phyloP scores from a whole-genome alignment of 2,797 vertebrate genomes.

The Salmo trutta region DNA sequence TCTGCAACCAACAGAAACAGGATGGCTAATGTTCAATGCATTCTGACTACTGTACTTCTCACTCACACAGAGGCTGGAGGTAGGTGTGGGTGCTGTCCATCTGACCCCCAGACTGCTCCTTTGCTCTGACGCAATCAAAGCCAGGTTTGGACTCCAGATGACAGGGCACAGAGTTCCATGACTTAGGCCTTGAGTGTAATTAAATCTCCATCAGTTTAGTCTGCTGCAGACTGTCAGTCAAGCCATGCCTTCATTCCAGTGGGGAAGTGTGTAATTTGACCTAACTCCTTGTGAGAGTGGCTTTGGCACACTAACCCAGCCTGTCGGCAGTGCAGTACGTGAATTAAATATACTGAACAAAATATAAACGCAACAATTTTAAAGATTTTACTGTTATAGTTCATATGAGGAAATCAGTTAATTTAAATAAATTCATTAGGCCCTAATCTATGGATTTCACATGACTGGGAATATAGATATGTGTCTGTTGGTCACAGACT shows the following conservation, averaged over 20 bases:
- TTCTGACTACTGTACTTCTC: background rate
- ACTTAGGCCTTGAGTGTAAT: background rate
- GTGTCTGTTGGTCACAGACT: too few relatives aligned
- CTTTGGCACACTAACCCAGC: slow-evolving; percentile 43
- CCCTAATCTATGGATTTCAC: too few relatives aligned
- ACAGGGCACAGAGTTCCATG: background rate
- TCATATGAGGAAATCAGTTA: too few relatives aligned
- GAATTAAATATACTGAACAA: too few relatives aligned
- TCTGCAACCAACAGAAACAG: background rate
- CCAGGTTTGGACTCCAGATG: background rate
- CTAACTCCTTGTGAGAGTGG: slow-evolving; percentile 24
- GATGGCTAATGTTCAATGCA: background rate
- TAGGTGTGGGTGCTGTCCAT: background rate
- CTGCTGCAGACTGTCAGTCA: background rate
- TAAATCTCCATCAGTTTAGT: background rate
- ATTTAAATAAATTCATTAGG: too few relatives aligned
- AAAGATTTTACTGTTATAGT: too few relatives aligned
- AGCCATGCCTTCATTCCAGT: slow-evolving; percentile 1
- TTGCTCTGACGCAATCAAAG: background rate
- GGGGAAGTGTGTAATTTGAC: background rate
- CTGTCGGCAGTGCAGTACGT: background rate
- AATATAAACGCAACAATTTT: too few relatives aligned
- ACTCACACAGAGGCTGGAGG: slow-evolving; percentile 7
- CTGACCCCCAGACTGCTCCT: background rate
- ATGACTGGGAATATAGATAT: too few relatives aligned